Evolutionary conservation across 2,888 invertebrate species (phyloP).

Genomic region (Trissolcus japonicus): DNA sequence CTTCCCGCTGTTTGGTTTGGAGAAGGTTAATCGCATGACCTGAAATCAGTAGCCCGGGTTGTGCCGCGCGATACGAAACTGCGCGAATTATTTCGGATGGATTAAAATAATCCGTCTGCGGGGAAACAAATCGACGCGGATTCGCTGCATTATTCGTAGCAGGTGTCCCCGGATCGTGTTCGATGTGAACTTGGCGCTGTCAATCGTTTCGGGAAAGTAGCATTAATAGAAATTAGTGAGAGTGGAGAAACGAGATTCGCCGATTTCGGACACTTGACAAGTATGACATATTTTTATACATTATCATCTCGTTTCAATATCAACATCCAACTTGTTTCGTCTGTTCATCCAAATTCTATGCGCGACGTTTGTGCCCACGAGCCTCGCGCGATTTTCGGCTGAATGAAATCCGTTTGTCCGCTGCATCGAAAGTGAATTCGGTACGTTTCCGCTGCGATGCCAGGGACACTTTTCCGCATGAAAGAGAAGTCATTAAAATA

Average conservation of each 20-base stretch:
- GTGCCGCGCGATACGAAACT: slow-evolving; percentile 19
- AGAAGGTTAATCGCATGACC: slow-evolving; percentile 60
- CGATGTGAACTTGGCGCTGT: slow-evolving; percentile 37
- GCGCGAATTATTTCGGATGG: slow-evolving; percentile 32
- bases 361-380: background rate
- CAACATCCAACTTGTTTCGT: background rate
- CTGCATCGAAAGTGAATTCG: slow-evolving; percentile 3
- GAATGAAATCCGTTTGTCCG: background rate
- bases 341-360: background rate
- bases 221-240: slow-evolving; percentile 57
- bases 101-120: slow-evolving; percentile 4
- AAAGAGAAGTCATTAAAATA: too few species aligned
- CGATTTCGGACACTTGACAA: slow-evolving; percentile 47
- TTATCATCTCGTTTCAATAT: background rate
- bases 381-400: background rate
- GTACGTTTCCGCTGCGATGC: slow-evolving; percentile 1
- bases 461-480: too few species aligned
- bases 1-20: slow-evolving; percentile 66
- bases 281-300: slow-evolving; percentile 33
- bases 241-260: slow-evolving; percentile 50
- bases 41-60: slow-evolving; percentile 43
- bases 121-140: background rate
- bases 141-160: slow-evolving; percentile 4
- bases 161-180: slow-evolving; percentile 8
- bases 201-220: slow-evolving; percentile 52